Base-by-base conservation (phyloP, 1,140 invertebrate species). In the Hydropsyche tenuis region DNA sequence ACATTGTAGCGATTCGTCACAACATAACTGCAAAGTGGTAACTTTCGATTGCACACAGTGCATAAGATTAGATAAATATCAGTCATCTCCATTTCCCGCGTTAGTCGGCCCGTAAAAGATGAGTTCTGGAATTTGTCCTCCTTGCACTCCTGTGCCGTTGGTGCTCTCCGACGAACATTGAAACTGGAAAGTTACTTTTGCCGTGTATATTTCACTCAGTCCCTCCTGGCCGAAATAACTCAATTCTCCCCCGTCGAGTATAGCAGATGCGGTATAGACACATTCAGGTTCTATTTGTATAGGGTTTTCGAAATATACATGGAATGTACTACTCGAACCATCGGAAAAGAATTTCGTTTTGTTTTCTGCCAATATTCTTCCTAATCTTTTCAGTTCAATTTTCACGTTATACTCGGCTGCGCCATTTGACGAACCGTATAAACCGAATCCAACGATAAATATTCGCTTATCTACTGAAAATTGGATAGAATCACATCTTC, bases 151-250 rank as follows among this genome's bases (percentile, higher is more conserved):
- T 12, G 95, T 97, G 60, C 95, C 95, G 80, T 97, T 97, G 14
- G 95, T 97, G 81, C 93, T 95, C 80, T 97, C 95, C 0, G 94
- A 94, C 46, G 94, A 96, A 81, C 94, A 96, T 80, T 97, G 95
- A 84, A 97, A 97, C 83, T 96, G 94, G 85, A 96, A 96, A 37
- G 93, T 96, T 42, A 96, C 94, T 79, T 91, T 92, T 14, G 93
- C 93, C 78, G 94, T 92, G 16, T 91, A 92, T 11, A 96, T 93
- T 85, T 97, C 95, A 80, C 92, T 94, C 87, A 96, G 90, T 20
- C 95, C 95, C 84, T 97, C 95, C 82, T 96, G 95, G n/a, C 95
- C 95, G 82, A 96, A 97, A 81, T 96, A 97, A 82, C 94, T 96
- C 51, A 98, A 85, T 83, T 98, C 96, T 37, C 90, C 91, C 9